Conservation (phyloP, 1,140 invertebrate genomes). For the Meloidogyne floridensis region DNA sequence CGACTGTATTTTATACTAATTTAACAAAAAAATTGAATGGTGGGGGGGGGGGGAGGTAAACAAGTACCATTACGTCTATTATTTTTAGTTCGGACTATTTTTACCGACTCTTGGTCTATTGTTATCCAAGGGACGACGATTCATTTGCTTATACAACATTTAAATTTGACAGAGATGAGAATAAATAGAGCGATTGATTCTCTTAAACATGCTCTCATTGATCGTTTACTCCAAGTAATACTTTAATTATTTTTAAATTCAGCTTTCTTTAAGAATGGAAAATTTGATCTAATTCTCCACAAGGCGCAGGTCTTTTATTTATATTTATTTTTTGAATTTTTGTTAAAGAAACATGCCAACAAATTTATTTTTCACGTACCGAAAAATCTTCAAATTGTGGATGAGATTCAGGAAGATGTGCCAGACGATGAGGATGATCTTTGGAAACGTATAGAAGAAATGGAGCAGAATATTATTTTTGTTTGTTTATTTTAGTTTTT, state of each 20-base stretch:
- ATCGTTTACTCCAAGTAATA: background rate
- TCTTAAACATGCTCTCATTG: background rate
- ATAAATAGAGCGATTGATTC: background rate
- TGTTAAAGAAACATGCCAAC: background rate
- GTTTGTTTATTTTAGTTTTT: background rate
- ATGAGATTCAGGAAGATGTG: background rate
- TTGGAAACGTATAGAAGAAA: background rate
- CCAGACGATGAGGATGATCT: background rate
- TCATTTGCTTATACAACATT: background rate
- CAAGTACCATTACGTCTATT: no score
- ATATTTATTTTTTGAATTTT: background rate
- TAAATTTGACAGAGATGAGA: background rate
- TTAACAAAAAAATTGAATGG: no score
- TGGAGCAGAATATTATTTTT: background rate
- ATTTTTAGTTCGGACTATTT: background rate
- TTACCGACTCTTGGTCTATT: background rate
- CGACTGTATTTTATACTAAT: no score
- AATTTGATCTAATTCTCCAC: background rate
- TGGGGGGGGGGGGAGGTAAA: no score
- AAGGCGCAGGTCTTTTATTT: constrained; percentile 2
- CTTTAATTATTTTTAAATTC: no score
- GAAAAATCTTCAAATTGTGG: background rate
- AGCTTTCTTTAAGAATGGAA: background rate
- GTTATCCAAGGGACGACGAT: background rate
- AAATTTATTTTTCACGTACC: background rate